Evolutionary conservation across 2,888 invertebrate species (phyloP).

Genomic region (Ernsta delagoae): DNA sequence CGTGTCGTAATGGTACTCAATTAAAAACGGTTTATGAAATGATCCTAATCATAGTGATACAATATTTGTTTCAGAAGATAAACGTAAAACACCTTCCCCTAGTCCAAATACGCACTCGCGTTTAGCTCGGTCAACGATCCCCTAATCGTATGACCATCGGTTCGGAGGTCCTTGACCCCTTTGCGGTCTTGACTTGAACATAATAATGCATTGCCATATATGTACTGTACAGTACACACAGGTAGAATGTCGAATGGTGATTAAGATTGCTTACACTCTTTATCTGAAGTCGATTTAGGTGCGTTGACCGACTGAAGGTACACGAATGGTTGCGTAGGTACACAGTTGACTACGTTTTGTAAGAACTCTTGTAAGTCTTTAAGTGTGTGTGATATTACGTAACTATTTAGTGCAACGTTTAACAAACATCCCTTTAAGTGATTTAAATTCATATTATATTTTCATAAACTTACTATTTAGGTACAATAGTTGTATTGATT

Average conservation of each 20-base stretch:
- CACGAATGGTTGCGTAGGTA: too few relatives aligned
- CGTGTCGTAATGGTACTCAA: too few relatives aligned
- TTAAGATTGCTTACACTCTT: slow-evolving; percentile 28
- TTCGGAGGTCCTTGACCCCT: slow-evolving; percentile 48
- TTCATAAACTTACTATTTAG: too few relatives aligned
- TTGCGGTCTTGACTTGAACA: slow-evolving; percentile 29
- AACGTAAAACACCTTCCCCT: slow-evolving; percentile 18
- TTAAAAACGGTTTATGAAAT: too few relatives aligned
- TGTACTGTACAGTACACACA: slow-evolving; percentile 31
- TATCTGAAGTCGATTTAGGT: slow-evolving; percentile 28
- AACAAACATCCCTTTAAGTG: neutral
- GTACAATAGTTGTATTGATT: too few relatives aligned
- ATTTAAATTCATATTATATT: neutral
- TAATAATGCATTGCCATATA: slow-evolving; percentile 27
- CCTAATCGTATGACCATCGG: slow-evolving; percentile 69
- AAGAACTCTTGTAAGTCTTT: slow-evolving; percentile 2
- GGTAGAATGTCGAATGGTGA: slow-evolving; percentile 33
- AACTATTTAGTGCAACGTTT: neutral
- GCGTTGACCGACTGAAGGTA: slow-evolving; percentile 24
- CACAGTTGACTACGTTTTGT: neutral
- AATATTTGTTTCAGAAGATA: neutral
- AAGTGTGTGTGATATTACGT: neutral
- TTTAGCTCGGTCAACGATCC: slow-evolving; percentile 62
- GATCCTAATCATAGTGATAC: too few relatives aligned
- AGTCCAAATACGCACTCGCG: slow-evolving; percentile 45